These are phyloP conservation scores for Polypedilum pembai DNA, from an alignment of 1,140 invertebrate genomes.

Conservation along the genomic window DNA sequence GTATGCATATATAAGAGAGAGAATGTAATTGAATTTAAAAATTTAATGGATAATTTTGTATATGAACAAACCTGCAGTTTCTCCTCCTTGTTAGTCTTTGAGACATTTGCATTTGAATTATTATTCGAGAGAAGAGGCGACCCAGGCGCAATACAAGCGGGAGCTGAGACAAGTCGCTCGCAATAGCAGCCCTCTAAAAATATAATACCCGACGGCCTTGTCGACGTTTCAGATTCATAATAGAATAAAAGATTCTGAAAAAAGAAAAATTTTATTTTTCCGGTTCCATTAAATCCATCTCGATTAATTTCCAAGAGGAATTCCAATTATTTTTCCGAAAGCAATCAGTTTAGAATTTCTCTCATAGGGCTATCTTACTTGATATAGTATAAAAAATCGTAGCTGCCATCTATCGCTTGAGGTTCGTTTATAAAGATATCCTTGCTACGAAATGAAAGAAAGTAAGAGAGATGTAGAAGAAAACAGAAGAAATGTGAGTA, in stretches of 20 bases:
- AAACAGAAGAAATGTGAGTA: constrained; percentile 31
- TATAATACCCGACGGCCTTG: constrained; percentile 72
- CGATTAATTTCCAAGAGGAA: too few species aligned
- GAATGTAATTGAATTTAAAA: not conserved
- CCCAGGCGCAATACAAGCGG: constrained; percentile 28
- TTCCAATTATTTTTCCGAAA: too few species aligned
- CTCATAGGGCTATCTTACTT: constrained; percentile 49
- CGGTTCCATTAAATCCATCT: too few species aligned
- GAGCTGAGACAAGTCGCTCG: constrained; percentile 53
- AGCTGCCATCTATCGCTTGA: constrained; percentile 82
- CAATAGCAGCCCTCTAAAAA: constrained; percentile 87
- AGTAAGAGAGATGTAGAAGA: constrained; percentile 30
- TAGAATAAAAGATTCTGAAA: constrained; percentile 82
- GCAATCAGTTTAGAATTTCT: not conserved
- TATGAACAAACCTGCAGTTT: constrained; percentile 30
- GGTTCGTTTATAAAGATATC: constrained; percentile 78
- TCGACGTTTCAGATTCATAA: constrained; percentile 73
- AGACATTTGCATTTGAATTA: constrained; percentile 6
- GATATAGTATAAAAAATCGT: constrained; percentile 84
- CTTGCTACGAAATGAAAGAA: constrained; percentile 45
- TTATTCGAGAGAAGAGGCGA: not conserved
- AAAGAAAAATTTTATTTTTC: not conserved
- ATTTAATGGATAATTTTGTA: not conserved
- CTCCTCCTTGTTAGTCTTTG: constrained; percentile 30
- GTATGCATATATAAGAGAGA: constrained; percentile 33